A percentile compares a stretch with the other conserved stretches of the same genome.
phyloP scores from a whole-genome alignment of 2,888 invertebrate genomes.

The Drosophila anomelani region DNA sequence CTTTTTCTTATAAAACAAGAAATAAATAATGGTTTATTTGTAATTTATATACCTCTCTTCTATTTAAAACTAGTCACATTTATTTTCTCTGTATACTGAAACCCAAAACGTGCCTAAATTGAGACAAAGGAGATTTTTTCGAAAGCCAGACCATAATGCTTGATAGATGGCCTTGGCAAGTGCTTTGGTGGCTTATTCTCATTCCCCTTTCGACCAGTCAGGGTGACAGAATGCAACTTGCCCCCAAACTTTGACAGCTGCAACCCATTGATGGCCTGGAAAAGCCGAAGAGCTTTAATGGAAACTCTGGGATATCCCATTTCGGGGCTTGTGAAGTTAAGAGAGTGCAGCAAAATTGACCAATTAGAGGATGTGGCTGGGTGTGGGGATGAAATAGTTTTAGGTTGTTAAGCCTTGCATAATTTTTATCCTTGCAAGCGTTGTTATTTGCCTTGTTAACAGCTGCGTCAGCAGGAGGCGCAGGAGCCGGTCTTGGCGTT shows the following conservation, averaged over 20 bases:
- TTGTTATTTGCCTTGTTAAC: conserved; percentile 66
- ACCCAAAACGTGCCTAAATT: conserved; percentile 33
- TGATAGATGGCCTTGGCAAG: conserved; percentile 35
- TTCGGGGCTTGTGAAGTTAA: conserved; percentile 22
- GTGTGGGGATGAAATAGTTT: conserved; percentile 39
- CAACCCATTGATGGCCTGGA: conserved; percentile 28
- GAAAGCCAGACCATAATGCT: conserved; percentile 27
- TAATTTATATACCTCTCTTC: background rate
- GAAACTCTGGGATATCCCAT: conserved; percentile 24
- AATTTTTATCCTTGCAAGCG: conserved; percentile 52
- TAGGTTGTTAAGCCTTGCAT: conserved; percentile 46
- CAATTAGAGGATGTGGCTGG: conserved; percentile 30
- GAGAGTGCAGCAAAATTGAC: conserved; percentile 33
- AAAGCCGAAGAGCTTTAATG: conserved; percentile 12
- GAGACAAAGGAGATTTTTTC: conserved; percentile 24
- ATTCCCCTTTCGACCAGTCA: conserved; percentile 2
- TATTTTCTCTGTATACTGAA: background rate
- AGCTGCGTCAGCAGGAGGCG: conserved; percentile 51
- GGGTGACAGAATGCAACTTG: conserved; percentile 28
- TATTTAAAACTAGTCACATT: background rate
- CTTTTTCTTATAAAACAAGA: too few species aligned
- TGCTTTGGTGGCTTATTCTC: conserved; percentile 27
- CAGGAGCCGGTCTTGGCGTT: conserved; percentile 13
- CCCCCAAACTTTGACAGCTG: conserved; percentile 7
- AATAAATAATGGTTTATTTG: too few species aligned